Evolutionary conservation across 2,888 invertebrate species (phyloP).

Genomic region (Spilarctia lutea): DNA sequence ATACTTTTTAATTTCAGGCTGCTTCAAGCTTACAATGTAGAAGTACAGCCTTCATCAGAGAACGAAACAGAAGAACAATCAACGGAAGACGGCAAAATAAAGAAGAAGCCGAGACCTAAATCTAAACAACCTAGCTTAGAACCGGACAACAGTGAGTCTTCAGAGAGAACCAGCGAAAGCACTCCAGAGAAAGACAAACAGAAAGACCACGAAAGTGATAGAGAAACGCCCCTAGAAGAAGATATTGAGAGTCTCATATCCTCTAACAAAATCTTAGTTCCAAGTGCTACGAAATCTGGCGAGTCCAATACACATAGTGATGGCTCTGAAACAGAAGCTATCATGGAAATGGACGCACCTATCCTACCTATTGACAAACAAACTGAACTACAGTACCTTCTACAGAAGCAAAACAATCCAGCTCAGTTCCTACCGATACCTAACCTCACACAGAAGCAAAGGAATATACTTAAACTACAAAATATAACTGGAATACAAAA

Average conservation of each 20-base stretch:
- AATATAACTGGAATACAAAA: constrained; percentile 72
- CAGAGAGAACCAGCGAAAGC: constrained; percentile 72
- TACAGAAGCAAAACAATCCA: constrained; percentile 83
- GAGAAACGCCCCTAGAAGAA: constrained; percentile 68
- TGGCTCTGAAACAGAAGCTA: constrained; percentile 67
- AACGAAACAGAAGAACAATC: constrained; percentile 75
- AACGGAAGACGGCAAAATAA: constrained; percentile 71
- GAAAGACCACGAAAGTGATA: constrained; percentile 53
- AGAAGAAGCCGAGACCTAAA: constrained; percentile 77
- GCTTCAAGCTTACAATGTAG: constrained; percentile 91
- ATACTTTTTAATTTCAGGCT: constrained; percentile 81
- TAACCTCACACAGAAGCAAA: constrained; percentile 76
- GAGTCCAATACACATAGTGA: constrained; percentile 66
- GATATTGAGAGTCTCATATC: constrained; percentile 84
- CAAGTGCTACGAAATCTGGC: constrained; percentile 65
- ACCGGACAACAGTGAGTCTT: constrained; percentile 74
- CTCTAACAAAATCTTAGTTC: constrained; percentile 81
- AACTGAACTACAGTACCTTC: constrained; percentile 79
- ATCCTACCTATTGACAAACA: constrained; percentile 77
- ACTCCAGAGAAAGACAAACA: constrained; percentile 73
- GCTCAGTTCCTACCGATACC: constrained; percentile 78
- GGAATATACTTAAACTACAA: constrained; percentile 74
- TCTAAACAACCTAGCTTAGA: constrained; percentile 78
- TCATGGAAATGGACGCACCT: constrained; percentile 70
- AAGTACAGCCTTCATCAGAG: constrained; percentile 87